Base-by-base conservation (phyloP, 1,140 invertebrate genomes). In the Eufriesea mexicana region DNA sequence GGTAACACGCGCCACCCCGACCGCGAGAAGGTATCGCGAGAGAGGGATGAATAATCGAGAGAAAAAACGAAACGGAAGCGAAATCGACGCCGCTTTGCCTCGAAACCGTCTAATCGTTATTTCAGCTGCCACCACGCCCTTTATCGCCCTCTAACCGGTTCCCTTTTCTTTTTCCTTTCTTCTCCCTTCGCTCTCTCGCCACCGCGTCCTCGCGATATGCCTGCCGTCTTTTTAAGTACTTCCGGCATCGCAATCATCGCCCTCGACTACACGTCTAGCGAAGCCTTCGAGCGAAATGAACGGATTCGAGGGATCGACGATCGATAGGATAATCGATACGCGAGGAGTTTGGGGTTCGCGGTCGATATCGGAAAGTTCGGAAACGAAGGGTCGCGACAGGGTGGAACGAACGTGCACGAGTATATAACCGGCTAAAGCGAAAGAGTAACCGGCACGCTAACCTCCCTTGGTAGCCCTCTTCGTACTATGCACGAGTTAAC, bases 71-170 rank as follows among this genome's bases (percentile, higher is more conserved):
- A 23, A 5, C 14, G 55, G 10, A 45, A 66, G n/a, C 18, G 2
- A 23, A 49, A 35, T 45, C n/a, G 35, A 72, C 45, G 28, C 16
- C 61, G 45, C 8, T 18, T 45, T 49, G 12, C 49, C 49, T 25
- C 9, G 16, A 28, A 68, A 45, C n/a, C n/a, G 51, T 23, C 59
- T 79, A 74, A 86, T 74, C 68, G 84, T 86, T 85, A 85, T 86
- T 85, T 86, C 71, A 85, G 9, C 42, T 16, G n/a, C n/a, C n/a
- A n/a, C n/a, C 2, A 12, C 49, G 8, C 35, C n/a, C 45, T 75
- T 71, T 16, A 1, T 47, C 10, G 28, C 18, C 18, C 57, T 25
- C 20, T 67, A 18, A 45, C 7, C n/a, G n/a, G n/a, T 64, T 16
- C 57, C 14, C 59, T 49, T 57, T 49, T 73, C 23, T 35, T 28